Evolutionary conservation across 2,113 vertebrate species (phyloP).

Genomic region (Vidua chalybeata): DNA sequence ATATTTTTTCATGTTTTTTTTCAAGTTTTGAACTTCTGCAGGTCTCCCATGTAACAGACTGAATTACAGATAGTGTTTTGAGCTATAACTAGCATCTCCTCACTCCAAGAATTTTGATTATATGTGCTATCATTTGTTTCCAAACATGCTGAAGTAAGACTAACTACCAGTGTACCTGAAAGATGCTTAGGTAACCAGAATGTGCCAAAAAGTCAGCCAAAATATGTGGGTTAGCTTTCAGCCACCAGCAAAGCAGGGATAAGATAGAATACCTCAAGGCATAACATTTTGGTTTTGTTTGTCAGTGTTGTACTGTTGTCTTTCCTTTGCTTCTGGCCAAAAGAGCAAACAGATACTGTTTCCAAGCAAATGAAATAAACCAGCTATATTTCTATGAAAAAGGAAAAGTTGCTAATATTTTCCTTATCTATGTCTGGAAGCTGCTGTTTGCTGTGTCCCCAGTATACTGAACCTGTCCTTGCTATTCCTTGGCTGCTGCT

Average conservation of each 20-base stretch:
- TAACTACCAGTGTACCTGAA: background rate
- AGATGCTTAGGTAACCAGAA: background rate
- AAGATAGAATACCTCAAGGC: background rate
- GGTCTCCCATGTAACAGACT: background rate
- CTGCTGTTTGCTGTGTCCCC: background rate
- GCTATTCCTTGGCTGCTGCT: background rate
- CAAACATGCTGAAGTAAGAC: background rate
- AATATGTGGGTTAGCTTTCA: background rate
- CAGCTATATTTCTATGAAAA: background rate
- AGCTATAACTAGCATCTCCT: background rate
- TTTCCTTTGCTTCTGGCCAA: background rate
- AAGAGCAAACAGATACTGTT: background rate
- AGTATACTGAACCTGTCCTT: fast-evolving
- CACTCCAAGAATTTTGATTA: background rate
- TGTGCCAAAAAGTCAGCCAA: background rate
- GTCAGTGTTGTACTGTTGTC: background rate
- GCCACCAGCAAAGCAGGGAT: background rate
- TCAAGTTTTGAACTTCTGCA: background rate
- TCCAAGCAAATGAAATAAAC: background rate
- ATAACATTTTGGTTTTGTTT: background rate
- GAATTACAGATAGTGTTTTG: background rate
- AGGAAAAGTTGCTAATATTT: background rate
- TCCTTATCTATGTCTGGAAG: background rate
- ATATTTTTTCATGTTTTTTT: background rate
- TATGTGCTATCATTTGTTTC: background rate